A percentile compares a stretch with the other conserved stretches of the same genome.
phyloP scores from a whole-genome alignment of 2,113 vertebrate species.

The Mesembrinibis cayennensis region DNA sequence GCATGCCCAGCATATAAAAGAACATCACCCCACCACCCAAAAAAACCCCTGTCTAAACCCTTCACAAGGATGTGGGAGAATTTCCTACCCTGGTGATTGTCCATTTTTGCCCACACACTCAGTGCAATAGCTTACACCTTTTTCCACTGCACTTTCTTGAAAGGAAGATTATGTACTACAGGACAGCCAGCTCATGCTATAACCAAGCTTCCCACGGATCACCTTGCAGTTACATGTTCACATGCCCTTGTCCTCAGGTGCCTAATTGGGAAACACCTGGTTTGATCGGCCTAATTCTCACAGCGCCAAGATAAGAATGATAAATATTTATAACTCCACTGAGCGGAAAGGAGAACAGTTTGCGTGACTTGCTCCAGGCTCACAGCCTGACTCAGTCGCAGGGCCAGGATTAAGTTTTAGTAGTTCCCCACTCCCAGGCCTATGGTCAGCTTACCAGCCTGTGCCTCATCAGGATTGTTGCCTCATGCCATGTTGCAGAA shows the following conservation, averaged over 20 bases:
- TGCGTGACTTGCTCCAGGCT: not conserved
- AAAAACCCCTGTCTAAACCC: fast-evolving
- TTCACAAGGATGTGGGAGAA: not conserved
- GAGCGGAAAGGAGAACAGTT: not conserved
- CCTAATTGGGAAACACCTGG: not conserved
- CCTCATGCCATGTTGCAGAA: not conserved
- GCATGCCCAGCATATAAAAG: not conserved
- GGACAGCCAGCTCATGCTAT: not conserved
- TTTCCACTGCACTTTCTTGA: not conserved
- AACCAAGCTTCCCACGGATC: not conserved
- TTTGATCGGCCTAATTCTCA: not conserved
- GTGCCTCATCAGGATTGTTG: not conserved
- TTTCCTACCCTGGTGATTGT: not conserved
- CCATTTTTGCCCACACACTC: not conserved
- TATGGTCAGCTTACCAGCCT: not conserved
- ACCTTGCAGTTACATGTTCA: not conserved
- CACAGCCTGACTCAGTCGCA: not conserved
- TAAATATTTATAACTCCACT: not conserved
- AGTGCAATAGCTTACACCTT: not conserved
- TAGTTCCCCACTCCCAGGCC: not conserved
- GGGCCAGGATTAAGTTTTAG: not conserved
- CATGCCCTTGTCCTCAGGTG: not conserved
- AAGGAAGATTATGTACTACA: not conserved
- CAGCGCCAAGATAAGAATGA: not conserved
- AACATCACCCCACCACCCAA: not conserved